Evolutionary conservation across 2,113 vertebrate genomes (phyloP), one percentile per base, ranked within the genome.

Genomic region (Neolamprologus tretocephalus): DNA sequence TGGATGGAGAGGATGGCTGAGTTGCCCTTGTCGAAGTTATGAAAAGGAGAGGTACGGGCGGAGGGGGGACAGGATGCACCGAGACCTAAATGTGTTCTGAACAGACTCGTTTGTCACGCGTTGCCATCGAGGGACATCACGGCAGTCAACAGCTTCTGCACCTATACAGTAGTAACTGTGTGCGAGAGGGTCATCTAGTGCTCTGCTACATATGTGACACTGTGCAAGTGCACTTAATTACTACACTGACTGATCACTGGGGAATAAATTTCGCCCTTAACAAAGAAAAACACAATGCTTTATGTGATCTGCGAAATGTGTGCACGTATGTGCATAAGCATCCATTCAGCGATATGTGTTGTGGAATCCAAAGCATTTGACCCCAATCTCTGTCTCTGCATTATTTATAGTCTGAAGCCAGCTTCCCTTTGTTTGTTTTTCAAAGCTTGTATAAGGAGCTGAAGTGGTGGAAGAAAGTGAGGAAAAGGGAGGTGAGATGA

Each of bases 311-410:
- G 55, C 8, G 3, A 19, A 68, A 13, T 63, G 82, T 53, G 7
- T 14, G 37, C 68, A 73, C 4, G 9, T 73, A 47, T 47, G 35
- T 3, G 40, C 53, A 61, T 61, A n/a, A 78, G 61, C 54, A 68
- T 81, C 61, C 45, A 78, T 87, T 75, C 66, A 68, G 73, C 57
- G 19, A 71, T 81, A 88, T 89, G 86, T 80, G 84, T 61, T 37
- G 87, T 84, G 90, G 91, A 95, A 95, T 93, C 86, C 89, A 89
- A 93, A 94, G 91, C 79, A 89, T 95, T 94, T 95, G 92, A 94
- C 92, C 93, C 90, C 92, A 94, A 91, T 95, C 92, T 94, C 87
- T 71, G 87, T 86, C 83, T 61, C 47, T 94, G 93, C 91, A 95
- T 94, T 94, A 95, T 95, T 95, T 95, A 94, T 94, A 90, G 91